Base-by-base conservation (phyloP, 2,888 invertebrate genomes). In the Syrista parreyssii region DNA sequence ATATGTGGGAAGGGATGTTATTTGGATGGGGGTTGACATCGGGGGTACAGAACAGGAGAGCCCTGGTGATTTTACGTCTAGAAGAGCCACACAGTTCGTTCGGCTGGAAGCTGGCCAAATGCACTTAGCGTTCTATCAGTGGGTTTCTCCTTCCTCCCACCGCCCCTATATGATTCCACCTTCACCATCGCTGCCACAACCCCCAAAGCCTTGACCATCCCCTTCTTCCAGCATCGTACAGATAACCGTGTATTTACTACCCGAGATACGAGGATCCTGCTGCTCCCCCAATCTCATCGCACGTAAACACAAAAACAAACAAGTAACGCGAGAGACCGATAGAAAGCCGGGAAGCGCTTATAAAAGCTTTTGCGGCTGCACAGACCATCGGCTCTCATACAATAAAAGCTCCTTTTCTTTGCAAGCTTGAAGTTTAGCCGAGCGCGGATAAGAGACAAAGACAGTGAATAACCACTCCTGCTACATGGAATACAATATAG, bases 61-160 rank as follows among this genome's bases (percentile, higher is more conserved):
- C 74, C 79, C 79, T 81, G 83, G 84, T 82, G 85, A 88, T 86
- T 86, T 84, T 81, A 80, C 85, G 84, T 82, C 78, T 80, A 82
- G 81, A 82, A 86, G 85, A 86, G 81, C 81, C 81, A 79, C 80
- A 78, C 79, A 79, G 83, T 80, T 82, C 76, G 79, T 85, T 83
- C 82, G 84, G 80, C 82, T 89, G 89, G 89, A 89, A 86, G 79
- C 86, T 84, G 80, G 89, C 89, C 89, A 89, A 89, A 89, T 88
- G 88, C 89, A 89, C 89, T 89, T 88, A 89, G 82, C 85, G 86
- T 88, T 88, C 89, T 87, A 89, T 88, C 89, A 86, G 86, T 82
- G 79, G 82, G 80, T 79, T 35, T 12, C 80, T 77, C 79, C 77
- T 81, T 78, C 73, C 68, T 15, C 72, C n/a, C 55, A 4, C 40